A percentile compares a stretch with the other conserved stretches of the same genome.
These are phyloP conservation scores for Drosophila leonis DNA, from an alignment of 2,888 invertebrate genomes.

Conservation along the genomic window DNA sequence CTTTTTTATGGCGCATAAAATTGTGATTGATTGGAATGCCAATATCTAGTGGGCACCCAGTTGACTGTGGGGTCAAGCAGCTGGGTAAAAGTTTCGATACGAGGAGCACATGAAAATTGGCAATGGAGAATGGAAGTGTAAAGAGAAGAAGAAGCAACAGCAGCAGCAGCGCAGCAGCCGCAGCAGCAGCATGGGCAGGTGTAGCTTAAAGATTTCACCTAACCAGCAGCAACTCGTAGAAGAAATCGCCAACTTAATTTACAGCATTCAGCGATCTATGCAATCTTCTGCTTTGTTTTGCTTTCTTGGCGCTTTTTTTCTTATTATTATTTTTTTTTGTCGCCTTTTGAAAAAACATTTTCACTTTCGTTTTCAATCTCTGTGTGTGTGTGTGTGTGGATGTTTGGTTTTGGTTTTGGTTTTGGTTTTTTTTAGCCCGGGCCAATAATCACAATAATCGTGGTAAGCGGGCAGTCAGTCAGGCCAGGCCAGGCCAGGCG, in stretches of 20 bases:
- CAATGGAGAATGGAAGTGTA: constrained; percentile 20
- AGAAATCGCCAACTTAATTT: constrained; percentile 80
- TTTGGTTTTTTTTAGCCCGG: constrained; percentile 31
- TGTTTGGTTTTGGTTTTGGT: background rate
- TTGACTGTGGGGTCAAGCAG: constrained; percentile 32
- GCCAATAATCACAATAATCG: constrained; percentile 80
- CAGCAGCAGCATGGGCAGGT: constrained; percentile 1
- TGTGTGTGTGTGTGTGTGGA: constrained; percentile 45
- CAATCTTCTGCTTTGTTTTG: constrained; percentile 64
- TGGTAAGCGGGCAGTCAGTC: constrained; percentile 81
- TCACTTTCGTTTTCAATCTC: constrained; percentile 78
- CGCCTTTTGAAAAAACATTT: constrained; percentile 59
- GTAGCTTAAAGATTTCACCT: constrained; percentile 62
- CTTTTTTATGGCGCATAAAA: constrained; percentile 12
- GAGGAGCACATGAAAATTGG: constrained; percentile 25
- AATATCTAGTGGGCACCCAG: background rate
- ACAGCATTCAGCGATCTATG: constrained; percentile 65
- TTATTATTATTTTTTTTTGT: constrained; percentile 33
- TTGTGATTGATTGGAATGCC: constrained; percentile 39
- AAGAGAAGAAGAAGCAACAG: constrained; percentile 13
- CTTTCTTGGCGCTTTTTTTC: constrained; percentile 36
- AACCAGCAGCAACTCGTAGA: constrained; percentile 40
- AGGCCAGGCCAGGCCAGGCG: constrained; percentile 15
- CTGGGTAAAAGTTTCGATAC: constrained; percentile 46
- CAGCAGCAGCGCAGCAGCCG: constrained; percentile 4